A percentile compares a stretch with the other conserved stretches of the same genome.
Evolutionary conservation across 2,797 vertebrate genomes (phyloP).

Genomic region (Scomberomorus guttatus): DNA sequence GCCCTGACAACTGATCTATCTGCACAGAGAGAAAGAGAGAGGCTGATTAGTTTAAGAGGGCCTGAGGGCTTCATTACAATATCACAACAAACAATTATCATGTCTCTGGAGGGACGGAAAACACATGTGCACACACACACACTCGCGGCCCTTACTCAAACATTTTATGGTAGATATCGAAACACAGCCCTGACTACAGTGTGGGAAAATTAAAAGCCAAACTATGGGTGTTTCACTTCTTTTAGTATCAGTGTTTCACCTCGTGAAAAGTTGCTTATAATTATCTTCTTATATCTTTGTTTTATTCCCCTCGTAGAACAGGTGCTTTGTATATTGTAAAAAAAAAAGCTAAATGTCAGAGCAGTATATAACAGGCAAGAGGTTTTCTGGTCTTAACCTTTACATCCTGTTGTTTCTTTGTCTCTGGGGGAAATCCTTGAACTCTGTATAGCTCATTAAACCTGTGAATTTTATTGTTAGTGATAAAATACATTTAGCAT

Average conservation of each 20-base stretch:
- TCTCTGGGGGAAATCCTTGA: constrained; percentile 51
- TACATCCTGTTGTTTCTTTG: constrained; percentile 52
- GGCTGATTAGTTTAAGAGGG: constrained; percentile 81
- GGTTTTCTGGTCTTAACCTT: constrained; percentile 48
- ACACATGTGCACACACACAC: constrained; percentile 33
- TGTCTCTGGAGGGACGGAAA: constrained; percentile 69
- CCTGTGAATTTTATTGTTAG: constrained; percentile 68
- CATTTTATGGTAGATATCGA: constrained; percentile 38
- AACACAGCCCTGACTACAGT: constrained; percentile 19
- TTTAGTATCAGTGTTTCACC: constrained; percentile 18
- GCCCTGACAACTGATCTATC: constrained; percentile 74
- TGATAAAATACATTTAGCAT: constrained; percentile 50
- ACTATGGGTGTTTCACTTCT: constrained; percentile 24
- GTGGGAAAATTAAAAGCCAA: constrained; percentile 48
- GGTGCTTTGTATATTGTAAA: constrained; percentile 30
- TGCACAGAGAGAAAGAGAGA: constrained; percentile 55
- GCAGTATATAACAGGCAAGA: constrained; percentile 39
- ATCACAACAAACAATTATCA: constrained; percentile 86
- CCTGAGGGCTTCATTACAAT: constrained; percentile 82
- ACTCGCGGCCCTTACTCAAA: neutral
- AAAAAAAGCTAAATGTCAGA: neutral
- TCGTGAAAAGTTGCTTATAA: neutral
- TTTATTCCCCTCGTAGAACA: constrained; percentile 17
- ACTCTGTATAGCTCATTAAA: constrained; percentile 62
- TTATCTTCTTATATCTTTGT: constrained; percentile 1